Evolutionary conservation across 2,797 vertebrate species (phyloP).

Genomic region (Tarsius wallacei): DNA sequence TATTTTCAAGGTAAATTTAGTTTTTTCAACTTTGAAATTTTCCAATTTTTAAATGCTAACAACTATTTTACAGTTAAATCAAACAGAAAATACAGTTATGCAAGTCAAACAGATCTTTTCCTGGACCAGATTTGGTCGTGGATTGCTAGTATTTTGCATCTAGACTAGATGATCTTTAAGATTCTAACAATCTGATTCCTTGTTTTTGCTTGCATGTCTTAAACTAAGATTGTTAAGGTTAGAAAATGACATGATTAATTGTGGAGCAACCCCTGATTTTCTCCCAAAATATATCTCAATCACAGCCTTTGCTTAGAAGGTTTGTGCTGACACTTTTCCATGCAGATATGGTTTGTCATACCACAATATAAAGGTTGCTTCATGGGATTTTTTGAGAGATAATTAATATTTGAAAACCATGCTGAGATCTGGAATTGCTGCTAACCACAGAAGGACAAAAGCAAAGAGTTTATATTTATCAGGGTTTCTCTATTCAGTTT

Average conservation of each 20-base stretch:
- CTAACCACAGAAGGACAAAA: background rate
- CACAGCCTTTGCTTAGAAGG: background rate
- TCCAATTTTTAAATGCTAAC: slow-evolving; percentile 8
- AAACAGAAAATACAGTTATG: background rate
- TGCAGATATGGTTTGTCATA: background rate
- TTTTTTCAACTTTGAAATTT: background rate
- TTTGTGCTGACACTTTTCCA: background rate
- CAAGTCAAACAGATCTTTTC: background rate
- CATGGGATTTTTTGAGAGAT: background rate
- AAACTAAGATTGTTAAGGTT: background rate
- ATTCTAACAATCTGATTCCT: background rate
- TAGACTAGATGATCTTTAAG: background rate
- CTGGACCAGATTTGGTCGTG: background rate
- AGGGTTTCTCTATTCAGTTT: background rate
- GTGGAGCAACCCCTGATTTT: background rate
- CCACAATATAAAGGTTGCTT: background rate
- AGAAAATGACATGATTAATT: background rate
- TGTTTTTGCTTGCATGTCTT: background rate
- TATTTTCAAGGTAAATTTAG: slow-evolving; percentile 20
- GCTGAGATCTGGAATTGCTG: background rate
- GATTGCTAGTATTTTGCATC: background rate
- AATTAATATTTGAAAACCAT: slow-evolving; percentile 13
- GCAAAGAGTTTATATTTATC: background rate
- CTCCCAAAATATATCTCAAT: background rate
- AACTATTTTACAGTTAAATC: background rate